Percentiles rank a stretch among this genome's conserved stretches.
phyloP scores from a whole-genome alignment of 2,113 vertebrate genomes.

The Oncorhynchus nerka region DNA sequence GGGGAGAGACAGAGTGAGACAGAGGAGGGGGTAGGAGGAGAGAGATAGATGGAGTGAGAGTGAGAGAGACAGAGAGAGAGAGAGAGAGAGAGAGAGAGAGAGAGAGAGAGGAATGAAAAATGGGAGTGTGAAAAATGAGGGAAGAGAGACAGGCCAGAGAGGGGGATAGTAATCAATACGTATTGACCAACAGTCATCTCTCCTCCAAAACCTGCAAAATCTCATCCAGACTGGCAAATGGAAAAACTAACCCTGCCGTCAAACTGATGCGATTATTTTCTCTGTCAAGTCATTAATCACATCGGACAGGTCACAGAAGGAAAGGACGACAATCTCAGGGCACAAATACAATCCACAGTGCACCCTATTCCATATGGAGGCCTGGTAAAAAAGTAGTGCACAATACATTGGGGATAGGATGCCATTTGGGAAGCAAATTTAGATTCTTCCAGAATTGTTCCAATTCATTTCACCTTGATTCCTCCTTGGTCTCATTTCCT shows the following conservation, averaged over 20 bases:
- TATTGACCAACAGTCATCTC: conserved; percentile 46
- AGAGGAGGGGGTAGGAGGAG: not conserved
- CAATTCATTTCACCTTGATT: conserved; percentile 14
- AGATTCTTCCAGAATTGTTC: not conserved
- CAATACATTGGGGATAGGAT: no score
- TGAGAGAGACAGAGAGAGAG: no score
- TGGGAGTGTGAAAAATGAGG: conserved; percentile 4
- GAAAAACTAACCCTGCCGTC: conserved; percentile 20
- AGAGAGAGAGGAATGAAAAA: not conserved
- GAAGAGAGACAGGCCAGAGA: not conserved
- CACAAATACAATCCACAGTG: conserved; percentile 28
- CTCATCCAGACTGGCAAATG: conserved; percentile 21
- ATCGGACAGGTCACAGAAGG: conserved; percentile 29
- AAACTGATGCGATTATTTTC: conserved; percentile 33
- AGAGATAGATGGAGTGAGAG: not conserved
- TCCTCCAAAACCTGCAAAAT: conserved; percentile 33
- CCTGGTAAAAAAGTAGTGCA: no score
- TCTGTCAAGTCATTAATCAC: conserved; percentile 39
- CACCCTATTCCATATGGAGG: not conserved
- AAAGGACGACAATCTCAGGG: conserved; percentile 8
- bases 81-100: not conserved
- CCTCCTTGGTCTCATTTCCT: not conserved
- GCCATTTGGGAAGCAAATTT: not conserved
- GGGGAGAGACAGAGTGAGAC: not conserved
- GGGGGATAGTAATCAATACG: conserved; percentile 35